A percentile compares a stretch with the other conserved stretches of the same genome.
Conservation (phyloP, 2,113 vertebrate species). For the Oncorhynchus nerka region DNA sequence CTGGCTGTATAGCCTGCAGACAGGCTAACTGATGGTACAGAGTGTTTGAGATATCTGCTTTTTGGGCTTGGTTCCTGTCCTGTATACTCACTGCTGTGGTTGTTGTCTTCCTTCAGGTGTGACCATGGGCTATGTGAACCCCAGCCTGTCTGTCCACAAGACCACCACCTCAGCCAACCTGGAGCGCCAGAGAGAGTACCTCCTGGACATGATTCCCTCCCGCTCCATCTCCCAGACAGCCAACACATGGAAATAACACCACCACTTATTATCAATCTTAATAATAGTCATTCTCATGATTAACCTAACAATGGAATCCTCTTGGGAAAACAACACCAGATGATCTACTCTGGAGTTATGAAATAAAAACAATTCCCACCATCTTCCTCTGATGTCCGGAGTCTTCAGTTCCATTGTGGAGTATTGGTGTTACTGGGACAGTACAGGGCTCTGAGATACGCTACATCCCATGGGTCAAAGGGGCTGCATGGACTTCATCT, state of each 20-base stretch:
- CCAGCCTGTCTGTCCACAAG: conserved; percentile 89
- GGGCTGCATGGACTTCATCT: conserved; percentile 26
- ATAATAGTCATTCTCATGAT: conserved; percentile 67
- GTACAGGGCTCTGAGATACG: conserved; percentile 28
- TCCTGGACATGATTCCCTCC: conserved; percentile 97
- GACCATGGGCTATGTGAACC: conserved; percentile 89
- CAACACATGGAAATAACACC: conserved; percentile 91
- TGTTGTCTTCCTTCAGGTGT: conserved; percentile 77
- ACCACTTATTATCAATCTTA: conserved; percentile 51
- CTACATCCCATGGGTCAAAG: conserved; percentile 10
- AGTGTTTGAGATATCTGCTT: not conserved
- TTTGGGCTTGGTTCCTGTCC: not conserved
- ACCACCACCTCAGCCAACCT: conserved; percentile 78
- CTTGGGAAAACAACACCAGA: conserved; percentile 24
- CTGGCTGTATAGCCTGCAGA: too few species aligned
- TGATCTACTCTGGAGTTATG: conserved; percentile 50
- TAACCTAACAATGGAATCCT: conserved; percentile 56
- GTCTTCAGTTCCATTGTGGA: too few species aligned
- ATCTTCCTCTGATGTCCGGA: conserved; percentile 21
- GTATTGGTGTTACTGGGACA: conserved; percentile 19
- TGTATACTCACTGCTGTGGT: conserved; percentile 7
- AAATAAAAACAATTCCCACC: not conserved
- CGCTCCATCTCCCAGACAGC: conserved; percentile 94
- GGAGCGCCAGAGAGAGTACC: conserved; percentile 96
- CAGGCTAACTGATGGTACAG: not conserved